Conservation (phyloP, 2,888 invertebrate species). For the Pristionchus exspectatus region DNA sequence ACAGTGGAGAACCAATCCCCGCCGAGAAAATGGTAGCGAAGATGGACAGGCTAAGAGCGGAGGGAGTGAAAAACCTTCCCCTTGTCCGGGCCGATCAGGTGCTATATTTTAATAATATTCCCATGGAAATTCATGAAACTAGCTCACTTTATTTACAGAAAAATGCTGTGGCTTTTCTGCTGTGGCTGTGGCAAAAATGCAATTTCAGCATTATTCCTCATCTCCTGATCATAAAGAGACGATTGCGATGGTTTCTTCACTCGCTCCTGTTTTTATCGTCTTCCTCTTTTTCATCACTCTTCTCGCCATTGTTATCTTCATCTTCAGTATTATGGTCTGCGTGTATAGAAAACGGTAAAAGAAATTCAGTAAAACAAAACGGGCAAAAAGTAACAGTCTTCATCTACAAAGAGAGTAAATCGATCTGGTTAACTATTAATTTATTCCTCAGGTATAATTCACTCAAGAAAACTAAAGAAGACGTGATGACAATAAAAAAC, state of each 20-base stretch:
- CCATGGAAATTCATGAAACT: too few relatives aligned
- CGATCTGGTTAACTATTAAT: background rate
- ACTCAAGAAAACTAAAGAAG: background rate
- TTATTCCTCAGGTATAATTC: background rate
- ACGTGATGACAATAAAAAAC: background rate
- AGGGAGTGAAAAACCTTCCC: slow-evolving; percentile 36
- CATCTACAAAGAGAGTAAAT: background rate
- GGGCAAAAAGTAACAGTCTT: background rate
- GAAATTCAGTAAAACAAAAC: background rate
- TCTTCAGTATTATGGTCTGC: slow-evolving; percentile 40
- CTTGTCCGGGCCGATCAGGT: slow-evolving; percentile 9
- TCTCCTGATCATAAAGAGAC: background rate
- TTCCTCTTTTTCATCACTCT: slow-evolving; percentile 8
- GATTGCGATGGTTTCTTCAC: background rate
- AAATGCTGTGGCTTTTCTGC: too few relatives aligned
- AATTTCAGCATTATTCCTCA: background rate
- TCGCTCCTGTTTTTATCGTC: slow-evolving; percentile 40
- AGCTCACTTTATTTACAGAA: too few relatives aligned
- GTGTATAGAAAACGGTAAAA: slow-evolving; percentile 15
- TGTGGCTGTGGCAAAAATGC: too few relatives aligned
- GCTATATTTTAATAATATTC: too few relatives aligned
- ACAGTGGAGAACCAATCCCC: slow-evolving; percentile 49
- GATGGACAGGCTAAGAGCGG: slow-evolving; percentile 50
- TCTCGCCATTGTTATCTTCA: background rate
- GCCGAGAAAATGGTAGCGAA: slow-evolving; percentile 49